Base-by-base conservation (phyloP, 2,113 vertebrate genomes). In the Balaenoptera acutorostrata region DNA sequence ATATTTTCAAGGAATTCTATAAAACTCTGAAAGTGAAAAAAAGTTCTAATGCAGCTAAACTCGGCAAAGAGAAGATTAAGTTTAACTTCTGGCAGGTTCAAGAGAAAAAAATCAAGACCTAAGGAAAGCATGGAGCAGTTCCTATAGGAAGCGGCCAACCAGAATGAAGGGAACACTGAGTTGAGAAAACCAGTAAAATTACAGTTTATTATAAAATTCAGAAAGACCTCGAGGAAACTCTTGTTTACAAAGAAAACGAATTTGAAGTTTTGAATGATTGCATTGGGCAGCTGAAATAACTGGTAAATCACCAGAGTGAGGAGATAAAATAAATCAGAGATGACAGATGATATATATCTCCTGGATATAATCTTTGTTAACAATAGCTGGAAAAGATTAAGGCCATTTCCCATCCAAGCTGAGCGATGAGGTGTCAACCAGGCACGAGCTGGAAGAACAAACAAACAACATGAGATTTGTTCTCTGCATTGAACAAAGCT, bases 241-340 rank as follows among this genome's bases (percentile, higher is more conserved):
- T 85, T 97, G 33, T 94, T 97, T 97, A 96, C 39, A 39, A 86
- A 95, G 89, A n/a, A 94, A 96, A 93, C 0, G 36, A 80, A 66
- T 74, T 75, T 93, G 88, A 93, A 81, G 20, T 95, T 97, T 96
- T 97, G 93, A 97, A 93, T 97, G 97, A 97, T 97, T 96, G 82
- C 59, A 57, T 44, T 74, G 68, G 93, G 61, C 82, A 97, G 96
- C 96, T 97, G 93, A 97, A 97, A 97, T 96, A 95, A 97, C 95
- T 96, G 89, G 88, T 36, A 95, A 97, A 64, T 95, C 93, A 97
- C 74, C 93, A 93, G 92, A 91, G 78, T 97, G 95, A 96, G 78
- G 88, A 97, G 89, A 93, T 89, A 95, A 97, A 95, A 97, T 98
- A 93, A 96, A 98, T 98, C 96, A 97, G 88, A 93, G 49, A 92